Base-by-base conservation (phyloP, 2,113 vertebrate genomes). In the Leptobrachium ailaonicum region DNA sequence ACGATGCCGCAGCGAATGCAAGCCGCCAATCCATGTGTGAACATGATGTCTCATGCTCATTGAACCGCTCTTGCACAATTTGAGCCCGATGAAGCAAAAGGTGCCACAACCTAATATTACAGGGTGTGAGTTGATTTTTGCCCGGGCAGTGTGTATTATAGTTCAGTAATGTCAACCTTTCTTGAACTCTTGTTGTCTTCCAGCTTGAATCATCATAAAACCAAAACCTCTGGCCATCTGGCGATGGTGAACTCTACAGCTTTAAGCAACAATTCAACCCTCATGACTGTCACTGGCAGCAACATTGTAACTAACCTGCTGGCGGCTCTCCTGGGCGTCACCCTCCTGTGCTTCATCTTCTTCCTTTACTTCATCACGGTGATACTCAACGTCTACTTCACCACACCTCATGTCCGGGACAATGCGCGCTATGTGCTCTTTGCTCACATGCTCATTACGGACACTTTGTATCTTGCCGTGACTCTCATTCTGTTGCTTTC, bases 341-440 rank as follows among this genome's bases (percentile, higher is more conserved):
- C 13, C 2, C 7, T 73, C 50, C 11, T 73, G 1, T 12, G 71
- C 20, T 44, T 73, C 41, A 8, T 2, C 2, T 73, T 73, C 14
- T 73, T 73, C 54, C 40, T 73, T 8, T 73, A 11, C 54, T 73
- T 73, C 14, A 43, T 73, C n/a, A 58, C 7, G 1, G 12, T 73
- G 4, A 40, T 60, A 2, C 11, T 60, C 2, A 41, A 73, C 1
- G 40, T 73, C 20, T 73, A 58, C 54, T 43, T 60, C 54, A 43
- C 53, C 9, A 58, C 71, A 8, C 71, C 71, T 0, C 40, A 13
- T 60, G 40, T 73, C 40, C 71, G 54, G 2, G 54, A 60, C 8
- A 58, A 44, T 2, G 71, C 71, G 13, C 71, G 71, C 6, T 73
- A 73, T 42, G 41, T 73, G 12, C 71, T 73, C 13, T 73, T 73